These are phyloP conservation scores for Neodiprion virginianus DNA, from an alignment of 1,140 invertebrate genomes.

Conservation along the genomic window DNA sequence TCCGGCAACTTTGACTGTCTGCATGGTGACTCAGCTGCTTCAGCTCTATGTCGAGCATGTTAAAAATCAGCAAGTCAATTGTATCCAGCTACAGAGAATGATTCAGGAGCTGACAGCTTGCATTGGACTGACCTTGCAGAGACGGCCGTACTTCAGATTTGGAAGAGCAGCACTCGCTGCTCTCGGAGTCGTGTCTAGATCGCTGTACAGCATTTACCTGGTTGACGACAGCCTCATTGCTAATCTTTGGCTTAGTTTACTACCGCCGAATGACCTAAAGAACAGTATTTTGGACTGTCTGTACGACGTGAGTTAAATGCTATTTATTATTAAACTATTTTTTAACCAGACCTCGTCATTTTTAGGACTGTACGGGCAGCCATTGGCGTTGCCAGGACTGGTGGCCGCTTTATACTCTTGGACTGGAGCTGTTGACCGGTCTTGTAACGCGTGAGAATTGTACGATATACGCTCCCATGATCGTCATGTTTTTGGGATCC, in stretches of 20 bases:
- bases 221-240: constrained; percentile 49
- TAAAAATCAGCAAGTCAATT: constrained; percentile 32
- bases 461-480: constrained; percentile 18
- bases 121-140: constrained; percentile 50
- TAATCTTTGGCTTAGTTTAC: constrained; percentile 51
- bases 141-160: constrained; percentile 48
- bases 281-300: constrained; percentile 52
- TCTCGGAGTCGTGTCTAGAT: constrained; percentile 47
- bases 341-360: too few relatives aligned
- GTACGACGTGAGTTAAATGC: constrained; percentile 44
- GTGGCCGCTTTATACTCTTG: constrained; percentile 56
- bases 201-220: constrained; percentile 39
- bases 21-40: constrained; percentile 50
- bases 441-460: constrained; percentile 42
- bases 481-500: constrained; percentile 50
- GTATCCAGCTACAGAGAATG: constrained; percentile 48
- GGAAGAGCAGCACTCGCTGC: constrained; percentile 50
- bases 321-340: too few relatives aligned
- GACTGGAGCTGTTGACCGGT: constrained; percentile 53
- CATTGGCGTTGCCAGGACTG: constrained; percentile 58
- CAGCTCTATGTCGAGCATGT: constrained; percentile 42
- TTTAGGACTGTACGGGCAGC: constrained; percentile 38
- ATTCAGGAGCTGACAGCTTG: constrained; percentile 52
- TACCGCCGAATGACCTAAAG: constrained; percentile 52
- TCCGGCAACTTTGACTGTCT: constrained; percentile 51